A percentile compares a stretch with the other conserved stretches of the same genome.
phyloP scores from a whole-genome alignment of 2,888 invertebrate genomes.

The Polydrusus tereticollis region DNA sequence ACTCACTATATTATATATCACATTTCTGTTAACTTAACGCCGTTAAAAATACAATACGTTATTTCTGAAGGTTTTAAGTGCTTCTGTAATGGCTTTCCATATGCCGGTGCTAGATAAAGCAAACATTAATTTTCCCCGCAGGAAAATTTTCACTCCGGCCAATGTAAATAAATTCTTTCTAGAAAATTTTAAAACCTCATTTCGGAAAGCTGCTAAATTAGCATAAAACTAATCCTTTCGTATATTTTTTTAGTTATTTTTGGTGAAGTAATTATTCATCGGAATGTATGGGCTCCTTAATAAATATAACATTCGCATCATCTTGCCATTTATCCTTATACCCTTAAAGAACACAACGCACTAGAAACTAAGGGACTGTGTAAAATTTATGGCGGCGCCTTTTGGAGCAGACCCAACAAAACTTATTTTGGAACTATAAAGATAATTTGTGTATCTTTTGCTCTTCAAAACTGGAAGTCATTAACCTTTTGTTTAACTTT shows the following conservation, averaged over 20 bases:
- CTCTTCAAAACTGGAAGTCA: no score
- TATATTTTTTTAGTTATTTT: no score
- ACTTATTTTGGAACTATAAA: no score
- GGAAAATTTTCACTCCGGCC: neutral
- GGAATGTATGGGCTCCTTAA: no score
- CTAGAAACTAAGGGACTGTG: neutral
- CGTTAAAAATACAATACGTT: conserved; percentile 1
- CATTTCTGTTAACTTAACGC: neutral
- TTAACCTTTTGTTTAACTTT: no score
- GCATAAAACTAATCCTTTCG: no score
- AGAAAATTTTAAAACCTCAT: neutral
- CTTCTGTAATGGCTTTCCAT: neutral
- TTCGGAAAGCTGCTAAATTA: no score
- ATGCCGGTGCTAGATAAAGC: neutral
- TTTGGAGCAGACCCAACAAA: neutral
- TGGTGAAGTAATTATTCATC: no score
- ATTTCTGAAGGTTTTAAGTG: conserved; percentile 1
- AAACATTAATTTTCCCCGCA: neutral
- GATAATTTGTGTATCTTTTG: no score
- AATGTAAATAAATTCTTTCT: neutral
- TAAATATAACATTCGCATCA: no score
- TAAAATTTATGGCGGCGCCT: neutral
- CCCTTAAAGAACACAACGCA: neutral
- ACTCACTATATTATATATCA: no score
- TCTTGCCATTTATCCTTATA: no score